phyloP scores from a whole-genome alignment of 2,888 invertebrate species.

The Enchytraeus crypticus region DNA sequence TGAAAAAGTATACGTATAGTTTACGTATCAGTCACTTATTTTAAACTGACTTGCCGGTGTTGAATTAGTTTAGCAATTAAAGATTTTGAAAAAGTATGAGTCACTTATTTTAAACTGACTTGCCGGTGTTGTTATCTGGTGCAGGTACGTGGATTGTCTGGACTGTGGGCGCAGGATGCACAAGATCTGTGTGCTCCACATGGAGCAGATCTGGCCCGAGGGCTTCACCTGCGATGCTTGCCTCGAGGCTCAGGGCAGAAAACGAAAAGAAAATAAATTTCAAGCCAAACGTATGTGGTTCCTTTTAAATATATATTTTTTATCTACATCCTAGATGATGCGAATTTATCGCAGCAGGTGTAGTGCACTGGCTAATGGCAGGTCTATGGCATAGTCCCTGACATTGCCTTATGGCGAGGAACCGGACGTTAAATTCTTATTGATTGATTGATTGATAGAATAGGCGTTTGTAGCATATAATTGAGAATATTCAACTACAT shows the following conservation, averaged over 20 bases:
- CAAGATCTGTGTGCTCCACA: slow-evolving; percentile 92
- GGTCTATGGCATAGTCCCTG: too few species aligned
- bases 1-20: neutral
- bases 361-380: too few species aligned
- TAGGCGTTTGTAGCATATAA: too few species aligned
- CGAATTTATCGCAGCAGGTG: neutral
- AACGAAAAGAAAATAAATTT: slow-evolving; percentile 93
- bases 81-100: neutral
- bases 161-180: slow-evolving; percentile 96
- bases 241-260: slow-evolving; percentile 75
- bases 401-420: too few species aligned
- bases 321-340: neutral
- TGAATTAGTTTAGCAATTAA: neutral
- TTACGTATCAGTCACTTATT: neutral
- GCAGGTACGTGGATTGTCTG: slow-evolving; percentile 79
- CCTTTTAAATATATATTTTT: neutral
- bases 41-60: neutral
- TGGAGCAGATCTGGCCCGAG: slow-evolving; percentile 65
- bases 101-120: neutral
- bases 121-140: too few species aligned
- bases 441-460: too few species aligned
- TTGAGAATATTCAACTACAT: too few species aligned
- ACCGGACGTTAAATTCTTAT: too few species aligned
- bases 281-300: slow-evolving; percentile 67
- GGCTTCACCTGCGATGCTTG: slow-evolving; percentile 82